Conservation (phyloP, 2,113 vertebrate genomes). For the Tonatia bakeri region DNA sequence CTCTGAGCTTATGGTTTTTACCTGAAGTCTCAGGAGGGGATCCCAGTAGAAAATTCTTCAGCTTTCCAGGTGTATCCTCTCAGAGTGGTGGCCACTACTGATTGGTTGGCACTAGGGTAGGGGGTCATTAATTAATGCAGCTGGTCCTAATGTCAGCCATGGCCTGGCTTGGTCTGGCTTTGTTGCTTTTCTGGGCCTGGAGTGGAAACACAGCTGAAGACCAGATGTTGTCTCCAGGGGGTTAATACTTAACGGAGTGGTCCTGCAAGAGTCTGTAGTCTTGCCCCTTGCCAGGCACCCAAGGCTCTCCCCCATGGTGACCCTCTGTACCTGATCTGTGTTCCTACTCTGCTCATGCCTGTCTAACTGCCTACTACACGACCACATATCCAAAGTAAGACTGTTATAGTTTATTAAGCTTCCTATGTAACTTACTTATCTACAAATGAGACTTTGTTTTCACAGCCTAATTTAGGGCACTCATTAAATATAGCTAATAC, state of each 20-base stretch:
- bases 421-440: neutral
- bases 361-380: neutral
- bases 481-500: slow-evolving; percentile 40
- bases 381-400: neutral
- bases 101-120: neutral
- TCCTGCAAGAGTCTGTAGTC: too few species aligned
- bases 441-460: slow-evolving; percentile 29
- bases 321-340: neutral
- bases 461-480: slow-evolving; percentile 59
- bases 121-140: neutral
- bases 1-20: neutral
- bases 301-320: neutral
- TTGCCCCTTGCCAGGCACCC: too few species aligned
- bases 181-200: neutral
- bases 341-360: neutral
- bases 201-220: neutral
- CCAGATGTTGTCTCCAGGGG: neutral
- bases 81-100: neutral
- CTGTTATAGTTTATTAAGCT: neutral
- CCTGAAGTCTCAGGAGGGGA: neutral
- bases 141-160: neutral
- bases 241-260: neutral
- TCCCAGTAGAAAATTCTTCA: neutral
- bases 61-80: neutral
- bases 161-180: neutral